phyloP scores from a whole-genome alignment of 2,888 invertebrate genomes.

The Bellardia pandia region DNA sequence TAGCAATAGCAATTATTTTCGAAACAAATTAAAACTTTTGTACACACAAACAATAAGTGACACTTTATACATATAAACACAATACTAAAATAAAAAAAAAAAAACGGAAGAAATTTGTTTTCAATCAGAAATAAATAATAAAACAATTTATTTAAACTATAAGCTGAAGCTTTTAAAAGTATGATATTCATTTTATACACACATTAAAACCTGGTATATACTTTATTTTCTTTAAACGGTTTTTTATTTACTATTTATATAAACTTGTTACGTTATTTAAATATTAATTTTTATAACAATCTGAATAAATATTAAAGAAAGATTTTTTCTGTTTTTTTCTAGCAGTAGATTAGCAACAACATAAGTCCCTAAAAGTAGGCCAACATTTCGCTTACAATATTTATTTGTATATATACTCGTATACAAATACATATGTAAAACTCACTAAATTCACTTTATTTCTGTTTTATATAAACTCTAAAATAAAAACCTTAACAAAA shows the following conservation, averaged over 20 bases:
- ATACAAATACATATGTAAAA: too few relatives aligned
- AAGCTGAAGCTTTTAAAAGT: not conserved
- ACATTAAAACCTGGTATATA: too few relatives aligned
- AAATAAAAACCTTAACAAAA: not conserved
- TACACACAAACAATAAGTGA: not conserved
- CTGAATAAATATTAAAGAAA: too few relatives aligned
- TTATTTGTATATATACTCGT: too few relatives aligned
- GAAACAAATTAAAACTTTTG: conserved; percentile 37
- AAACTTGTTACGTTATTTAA: too few relatives aligned
- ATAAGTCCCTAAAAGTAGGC: not conserved
- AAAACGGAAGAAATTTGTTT: conserved; percentile 33
- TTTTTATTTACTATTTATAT: too few relatives aligned
- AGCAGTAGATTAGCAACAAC: not conserved
- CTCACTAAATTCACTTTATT: not conserved
- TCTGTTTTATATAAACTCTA: not conserved
- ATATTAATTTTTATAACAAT: too few relatives aligned
- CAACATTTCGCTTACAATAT: not conserved
- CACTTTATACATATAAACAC: not conserved
- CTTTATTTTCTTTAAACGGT: too few relatives aligned
- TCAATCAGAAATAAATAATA: not conserved
- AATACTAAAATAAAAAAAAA: not conserved
- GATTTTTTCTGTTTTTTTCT: too few relatives aligned
- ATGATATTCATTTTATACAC: not conserved
- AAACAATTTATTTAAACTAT: too few relatives aligned
- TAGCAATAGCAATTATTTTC: conserved; percentile 50